Base-by-base conservation (phyloP, 1,140 invertebrate genomes). In the Anoplophora glabripennis region DNA sequence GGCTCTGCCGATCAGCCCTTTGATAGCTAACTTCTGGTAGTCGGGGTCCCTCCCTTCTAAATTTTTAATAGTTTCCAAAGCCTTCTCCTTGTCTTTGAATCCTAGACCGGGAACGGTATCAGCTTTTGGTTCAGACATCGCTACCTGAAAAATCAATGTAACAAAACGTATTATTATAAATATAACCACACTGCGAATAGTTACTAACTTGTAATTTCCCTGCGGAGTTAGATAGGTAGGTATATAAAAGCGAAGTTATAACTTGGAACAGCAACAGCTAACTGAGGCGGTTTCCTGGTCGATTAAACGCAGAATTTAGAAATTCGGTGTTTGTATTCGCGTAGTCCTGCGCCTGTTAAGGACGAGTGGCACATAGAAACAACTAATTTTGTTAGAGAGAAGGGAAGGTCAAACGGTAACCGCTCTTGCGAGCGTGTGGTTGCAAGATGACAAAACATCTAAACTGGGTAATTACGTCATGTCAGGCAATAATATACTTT, bases 81-180 rank as follows among this genome's bases (percentile, higher is more conserved):
- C 85, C 72, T 86, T 86, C 53, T 78, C 81, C 66, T 81, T 81
- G 69, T 86, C 84, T 69, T 86, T 86, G 70, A 85, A 86, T 8
- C 84, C 84, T 45, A 86, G 69, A 0, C 84, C 83, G 3, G 81
- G 83, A 8, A 86, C 84, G 2, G 74, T 77, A 58, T 75, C 75
- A 17, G 70, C 61, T 59, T 75, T 74, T 51, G 18, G 56, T 63
- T 74, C 68, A 35, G 68, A 66, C 69, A 75, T 74, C 9, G 5
- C 37, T n/a, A n/a, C n/a, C n/a, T n/a, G n/a, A n/a, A n/a, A n/a
- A n/a, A n/a, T n/a, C n/a, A n/a, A n/a, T n/a, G n/a, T n/a, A n/a
- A n/a, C n/a, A n/a, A n/a, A n/a, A n/a, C n/a, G n/a, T n/a, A n/a
- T n/a, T n/a, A n/a, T n/a, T n/a, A n/a, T n/a, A n/a, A n/a, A n/a